A percentile compares a stretch with the other conserved stretches of the same genome.
Conservation (phyloP, 2,113 vertebrate species). For the Alligator mississippiensis region DNA sequence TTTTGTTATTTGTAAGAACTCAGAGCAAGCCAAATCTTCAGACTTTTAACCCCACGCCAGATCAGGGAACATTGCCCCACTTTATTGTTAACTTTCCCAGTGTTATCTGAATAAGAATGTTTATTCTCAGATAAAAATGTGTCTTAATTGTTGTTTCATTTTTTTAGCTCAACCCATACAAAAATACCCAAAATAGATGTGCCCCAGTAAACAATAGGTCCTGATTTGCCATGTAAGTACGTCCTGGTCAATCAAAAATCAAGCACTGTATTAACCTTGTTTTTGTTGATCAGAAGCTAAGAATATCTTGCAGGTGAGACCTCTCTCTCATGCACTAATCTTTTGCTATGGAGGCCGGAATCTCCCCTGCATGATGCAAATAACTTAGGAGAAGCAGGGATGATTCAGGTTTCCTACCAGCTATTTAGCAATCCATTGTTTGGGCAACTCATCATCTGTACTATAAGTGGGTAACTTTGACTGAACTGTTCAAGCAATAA, state of each 20-base stretch:
- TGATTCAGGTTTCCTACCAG: background rate
- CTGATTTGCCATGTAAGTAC: accelerated
- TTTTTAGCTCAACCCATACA: background rate
- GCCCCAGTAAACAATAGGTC: background rate
- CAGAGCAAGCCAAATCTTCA: accelerated
- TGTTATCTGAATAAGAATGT: background rate
- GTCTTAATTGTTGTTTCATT: background rate
- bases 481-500: background rate
- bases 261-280: accelerated
- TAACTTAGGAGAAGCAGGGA: background rate
- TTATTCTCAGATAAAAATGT: background rate
- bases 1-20: background rate
- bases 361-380: accelerated
- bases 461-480: accelerated
- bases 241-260: background rate
- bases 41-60: accelerated
- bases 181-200: background rate
- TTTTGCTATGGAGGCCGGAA: background rate
- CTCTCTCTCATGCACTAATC: background rate
- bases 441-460: background rate
- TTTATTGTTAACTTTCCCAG: background rate
- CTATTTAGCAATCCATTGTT: background rate
- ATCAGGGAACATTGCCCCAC: background rate
- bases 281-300: background rate
- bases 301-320: accelerated